Evolutionary conservation across 2,113 vertebrate species (phyloP).

Genomic region (Columba janthina): DNA sequence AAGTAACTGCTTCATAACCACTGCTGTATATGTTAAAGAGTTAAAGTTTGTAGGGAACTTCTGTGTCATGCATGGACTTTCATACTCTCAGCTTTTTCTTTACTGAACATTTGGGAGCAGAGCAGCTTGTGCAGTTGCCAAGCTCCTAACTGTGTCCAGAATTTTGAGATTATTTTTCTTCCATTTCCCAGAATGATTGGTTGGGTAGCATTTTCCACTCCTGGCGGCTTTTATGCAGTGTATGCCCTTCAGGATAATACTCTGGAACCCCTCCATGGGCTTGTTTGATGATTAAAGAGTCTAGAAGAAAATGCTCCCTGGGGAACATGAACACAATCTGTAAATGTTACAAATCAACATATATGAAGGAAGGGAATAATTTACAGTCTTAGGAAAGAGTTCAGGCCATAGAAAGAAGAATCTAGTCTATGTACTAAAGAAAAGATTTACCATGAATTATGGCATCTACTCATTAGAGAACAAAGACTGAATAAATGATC

Average conservation of each 20-base stretch:
- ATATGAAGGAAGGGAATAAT: not conserved
- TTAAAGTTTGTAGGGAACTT: not conserved
- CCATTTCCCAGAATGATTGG: not conserved
- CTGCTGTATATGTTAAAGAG: not conserved
- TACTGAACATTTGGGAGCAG: conserved; percentile 8
- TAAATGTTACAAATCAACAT: not conserved
- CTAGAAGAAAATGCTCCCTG: not conserved
- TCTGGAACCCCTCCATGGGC: not conserved
- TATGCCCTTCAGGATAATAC: not conserved
- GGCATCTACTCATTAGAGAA: not conserved
- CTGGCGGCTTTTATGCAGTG: not conserved
- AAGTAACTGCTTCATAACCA: not conserved
- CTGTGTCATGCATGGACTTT: not conserved
- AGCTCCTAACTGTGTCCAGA: conserved; percentile 24
- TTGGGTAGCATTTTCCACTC: conserved; percentile 1
- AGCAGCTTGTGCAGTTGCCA: not conserved
- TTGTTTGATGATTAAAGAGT: not conserved
- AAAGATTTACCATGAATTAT: not conserved
- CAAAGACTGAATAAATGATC: not conserved
- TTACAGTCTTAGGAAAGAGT: not conserved
- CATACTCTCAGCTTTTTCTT: not conserved
- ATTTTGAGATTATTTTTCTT: conserved; percentile 38
- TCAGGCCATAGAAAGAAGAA: not conserved
- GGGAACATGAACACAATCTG: not conserved
- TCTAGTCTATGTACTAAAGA: not conserved